Evolutionary conservation across 1,140 invertebrate genomes (phyloP).

Genomic region (Brachionus paranguensis): DNA sequence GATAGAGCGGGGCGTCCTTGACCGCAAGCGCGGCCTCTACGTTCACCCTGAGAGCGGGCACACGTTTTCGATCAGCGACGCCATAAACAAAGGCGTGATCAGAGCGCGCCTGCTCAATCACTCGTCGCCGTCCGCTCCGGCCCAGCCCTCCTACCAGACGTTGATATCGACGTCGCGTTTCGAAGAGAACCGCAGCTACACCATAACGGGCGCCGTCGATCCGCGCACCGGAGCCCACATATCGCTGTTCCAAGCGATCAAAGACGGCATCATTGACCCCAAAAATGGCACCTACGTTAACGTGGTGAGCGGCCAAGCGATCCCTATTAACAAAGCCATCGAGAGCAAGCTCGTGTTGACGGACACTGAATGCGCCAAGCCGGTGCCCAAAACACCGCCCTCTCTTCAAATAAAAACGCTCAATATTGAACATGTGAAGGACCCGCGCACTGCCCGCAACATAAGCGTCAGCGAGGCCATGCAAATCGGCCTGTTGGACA

Average conservation of each 20-base stretch:
- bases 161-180: slow-evolving; percentile 42
- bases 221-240: slow-evolving; percentile 70
- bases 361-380: slow-evolving; percentile 53
- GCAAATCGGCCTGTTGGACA: slow-evolving; percentile 67
- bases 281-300: slow-evolving; percentile 66
- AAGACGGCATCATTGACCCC: slow-evolving; percentile 73
- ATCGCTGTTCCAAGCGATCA: slow-evolving; percentile 73
- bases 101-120: slow-evolving; percentile 43
- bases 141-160: slow-evolving; percentile 41
- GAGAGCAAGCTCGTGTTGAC: slow-evolving; percentile 62
- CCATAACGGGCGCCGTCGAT: slow-evolving; percentile 66
- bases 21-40: slow-evolving; percentile 43
- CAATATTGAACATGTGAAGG: slow-evolving; percentile 60
- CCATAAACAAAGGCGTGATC: slow-evolving; percentile 48
- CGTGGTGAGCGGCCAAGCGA: slow-evolving; percentile 69
- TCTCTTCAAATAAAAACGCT: slow-evolving; percentile 40
- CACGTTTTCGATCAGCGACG: slow-evolving; percentile 30
- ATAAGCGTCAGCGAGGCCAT: slow-evolving; percentile 72
- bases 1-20: slow-evolving; percentile 47
- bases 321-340: slow-evolving; percentile 52
- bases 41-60: not conserved
- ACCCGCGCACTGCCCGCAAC: slow-evolving; percentile 70
- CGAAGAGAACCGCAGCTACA: slow-evolving; percentile 52
- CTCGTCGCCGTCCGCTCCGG: not conserved
- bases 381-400: slow-evolving; percentile 50